These are phyloP conservation scores for Saccostrea echinata DNA, from an alignment of 1,140 invertebrate genomes.

Conservation along the genomic window DNA sequence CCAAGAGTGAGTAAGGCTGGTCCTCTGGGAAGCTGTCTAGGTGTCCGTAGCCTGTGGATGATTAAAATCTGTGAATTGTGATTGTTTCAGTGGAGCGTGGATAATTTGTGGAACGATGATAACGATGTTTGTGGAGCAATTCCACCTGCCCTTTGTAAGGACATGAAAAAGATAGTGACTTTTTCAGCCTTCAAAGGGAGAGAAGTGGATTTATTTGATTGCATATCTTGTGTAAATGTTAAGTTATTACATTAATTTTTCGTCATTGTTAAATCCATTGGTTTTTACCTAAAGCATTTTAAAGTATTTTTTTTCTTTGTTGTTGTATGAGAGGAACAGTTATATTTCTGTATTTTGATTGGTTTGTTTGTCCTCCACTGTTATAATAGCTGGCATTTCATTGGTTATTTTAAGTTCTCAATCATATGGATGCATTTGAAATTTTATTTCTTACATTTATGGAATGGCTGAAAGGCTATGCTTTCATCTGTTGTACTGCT, in stretches of 20 bases:
- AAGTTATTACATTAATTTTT: slow-evolving; percentile 21
- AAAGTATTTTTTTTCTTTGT: slow-evolving; percentile 35
- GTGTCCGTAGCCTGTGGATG: background rate
- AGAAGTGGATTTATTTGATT: background rate
- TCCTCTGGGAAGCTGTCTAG: background rate
- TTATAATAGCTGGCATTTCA: background rate
- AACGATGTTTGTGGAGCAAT: background rate
- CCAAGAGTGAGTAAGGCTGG: background rate
- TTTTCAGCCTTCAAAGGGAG: background rate
- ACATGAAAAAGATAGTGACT: slow-evolving; percentile 10
- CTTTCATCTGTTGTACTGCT: background rate
- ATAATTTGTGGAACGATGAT: background rate
- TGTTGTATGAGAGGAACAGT: slow-evolving; percentile 3
- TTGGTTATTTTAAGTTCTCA: background rate
- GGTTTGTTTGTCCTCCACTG: background rate
- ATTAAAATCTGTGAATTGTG: background rate
- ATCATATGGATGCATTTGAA: background rate
- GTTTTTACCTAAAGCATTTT: slow-evolving; percentile 33
- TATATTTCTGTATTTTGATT: background rate
- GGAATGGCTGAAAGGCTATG: background rate
- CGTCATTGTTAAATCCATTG: slow-evolving; percentile 17
- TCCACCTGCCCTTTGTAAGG: slow-evolving; percentile 1
- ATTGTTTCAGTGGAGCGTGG: background rate
- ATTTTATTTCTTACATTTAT: background rate
- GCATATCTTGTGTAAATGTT: slow-evolving; percentile 38